Base-by-base conservation (phyloP, 1,140 invertebrate species). In the Drosophila gunungcola region DNA sequence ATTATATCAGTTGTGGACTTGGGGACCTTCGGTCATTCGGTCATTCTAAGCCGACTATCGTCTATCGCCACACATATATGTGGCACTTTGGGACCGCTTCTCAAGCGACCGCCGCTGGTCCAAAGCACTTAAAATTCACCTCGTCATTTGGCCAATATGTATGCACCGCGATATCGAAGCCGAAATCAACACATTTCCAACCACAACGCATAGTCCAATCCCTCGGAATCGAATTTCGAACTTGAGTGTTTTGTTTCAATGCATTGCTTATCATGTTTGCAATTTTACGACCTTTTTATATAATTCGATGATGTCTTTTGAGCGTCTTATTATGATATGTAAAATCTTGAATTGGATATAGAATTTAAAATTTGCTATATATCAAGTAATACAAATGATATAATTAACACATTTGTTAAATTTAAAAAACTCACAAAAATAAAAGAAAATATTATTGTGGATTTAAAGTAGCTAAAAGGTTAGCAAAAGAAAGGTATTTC, bases 101-200 rank as follows among this genome's bases (percentile, higher is more conserved):
- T 58, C 42, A 21, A 34, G 16, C 36, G 32, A 16, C 32, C 38
- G 25, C 32, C 38, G 25, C 27, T n/a, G 21, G 21, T 45, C 38
- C 29, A 52, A 41, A n/a, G 21, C 52, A 73, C 58, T 82, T 83
- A 83, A 81, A 80, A 85, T 85, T 78, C 81, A 86, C 58, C 58
- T 61, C 65, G 65, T 68, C 81, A 80, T 58, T 51, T 62, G 70
- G 42, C 42, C 29, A 41, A 41, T 83, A 75, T 68, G 57, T 83
- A 76, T 85, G 77, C 81, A 75, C 11, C 63, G 55, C 39, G 39
- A 32, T 21, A 12, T 42, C 27, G 38, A 25, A 16, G 13, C 38
- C 54, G 4, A 80, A 77, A 77, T 78, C 46, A 7, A 56, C 64
- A 79, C 43, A 84, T 84, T 83, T 79, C 64, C 54, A 83, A 84